These are phyloP conservation scores for Rhincodon typus DNA, from an alignment of 2,797 vertebrate species.

Conservation along the genomic window DNA sequence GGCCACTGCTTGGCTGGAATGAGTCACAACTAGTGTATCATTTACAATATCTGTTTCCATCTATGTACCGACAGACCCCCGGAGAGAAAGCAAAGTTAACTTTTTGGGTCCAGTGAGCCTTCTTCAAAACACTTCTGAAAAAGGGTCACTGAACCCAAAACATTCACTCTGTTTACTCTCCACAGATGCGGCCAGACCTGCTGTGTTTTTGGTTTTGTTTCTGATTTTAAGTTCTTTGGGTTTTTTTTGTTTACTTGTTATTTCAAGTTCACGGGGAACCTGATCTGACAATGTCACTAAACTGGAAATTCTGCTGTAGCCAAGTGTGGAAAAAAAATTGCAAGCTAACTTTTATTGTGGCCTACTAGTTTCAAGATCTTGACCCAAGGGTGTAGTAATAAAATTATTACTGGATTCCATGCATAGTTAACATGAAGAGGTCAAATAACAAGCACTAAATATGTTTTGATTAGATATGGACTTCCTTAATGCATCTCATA, in stretches of 20 bases:
- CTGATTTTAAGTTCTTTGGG: too few relatives aligned
- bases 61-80: neutral
- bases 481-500: slow-evolving; percentile 33
- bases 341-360: neutral
- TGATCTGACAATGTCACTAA: neutral
- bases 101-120: too few relatives aligned
- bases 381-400: slow-evolving; percentile 32
- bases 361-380: slow-evolving; percentile 10
- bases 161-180: too few relatives aligned
- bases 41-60: neutral
- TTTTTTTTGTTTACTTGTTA: too few relatives aligned
- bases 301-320: neutral
- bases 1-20: neutral
- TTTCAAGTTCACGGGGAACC: neutral
- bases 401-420: slow-evolving; percentile 31
- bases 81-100: too few relatives aligned
- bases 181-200: too few relatives aligned
- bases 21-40: neutral
- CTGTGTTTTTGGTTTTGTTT: too few relatives aligned
- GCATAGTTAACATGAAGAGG: slow-evolving; percentile 34
- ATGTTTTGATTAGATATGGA: slow-evolving; percentile 35
- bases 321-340: slow-evolving; percentile 24
- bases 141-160: too few relatives aligned
- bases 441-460: slow-evolving; percentile 35
- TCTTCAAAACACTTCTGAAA: too few relatives aligned